Percentiles rank a stretch among this genome's conserved stretches.
Conservation (phyloP, 2,888 invertebrate genomes). For the Cyaniris semiargus region DNA sequence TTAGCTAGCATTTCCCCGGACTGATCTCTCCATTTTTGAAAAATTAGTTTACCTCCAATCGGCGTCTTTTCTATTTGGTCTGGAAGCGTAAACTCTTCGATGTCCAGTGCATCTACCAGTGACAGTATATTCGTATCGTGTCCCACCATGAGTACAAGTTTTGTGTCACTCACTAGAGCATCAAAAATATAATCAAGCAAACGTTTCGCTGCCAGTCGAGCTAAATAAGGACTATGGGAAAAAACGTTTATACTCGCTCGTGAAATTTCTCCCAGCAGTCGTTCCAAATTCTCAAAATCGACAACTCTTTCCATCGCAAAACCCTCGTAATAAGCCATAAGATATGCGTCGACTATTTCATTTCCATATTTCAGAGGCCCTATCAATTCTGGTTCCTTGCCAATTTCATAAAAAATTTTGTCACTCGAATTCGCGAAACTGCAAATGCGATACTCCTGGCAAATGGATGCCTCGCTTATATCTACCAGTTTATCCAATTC, state of each 20-base stretch:
- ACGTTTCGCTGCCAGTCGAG: conserved; percentile 52
- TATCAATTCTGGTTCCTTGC: conserved; percentile 53
- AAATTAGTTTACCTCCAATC: conserved; percentile 64
- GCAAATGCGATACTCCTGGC: conserved; percentile 52
- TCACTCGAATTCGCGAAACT: conserved; percentile 50
- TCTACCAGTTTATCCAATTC: conserved; percentile 56
- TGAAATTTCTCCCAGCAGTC: conserved; percentile 50
- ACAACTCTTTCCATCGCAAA: conserved; percentile 54
- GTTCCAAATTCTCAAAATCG: conserved; percentile 46
- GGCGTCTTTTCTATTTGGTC: conserved; percentile 60
- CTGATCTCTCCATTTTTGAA: conserved; percentile 61
- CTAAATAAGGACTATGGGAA: conserved; percentile 52
- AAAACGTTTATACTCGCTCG: conserved; percentile 56
- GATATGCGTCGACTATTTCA: conserved; percentile 56
- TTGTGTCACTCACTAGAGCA: conserved; percentile 43
- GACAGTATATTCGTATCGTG: conserved; percentile 64
- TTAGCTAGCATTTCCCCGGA: conserved; percentile 51
- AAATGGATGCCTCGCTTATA: conserved; percentile 53
- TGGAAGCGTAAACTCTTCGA: conserved; percentile 51
- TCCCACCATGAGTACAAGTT: conserved; percentile 56
- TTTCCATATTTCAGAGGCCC: conserved; percentile 57
- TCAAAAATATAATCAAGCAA: conserved; percentile 54
- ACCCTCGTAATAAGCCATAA: conserved; percentile 68
- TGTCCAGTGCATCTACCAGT: conserved; percentile 51
- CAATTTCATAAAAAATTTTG: conserved; percentile 49